Conservation (phyloP, 2,888 invertebrate genomes). For the Noctua comes region DNA sequence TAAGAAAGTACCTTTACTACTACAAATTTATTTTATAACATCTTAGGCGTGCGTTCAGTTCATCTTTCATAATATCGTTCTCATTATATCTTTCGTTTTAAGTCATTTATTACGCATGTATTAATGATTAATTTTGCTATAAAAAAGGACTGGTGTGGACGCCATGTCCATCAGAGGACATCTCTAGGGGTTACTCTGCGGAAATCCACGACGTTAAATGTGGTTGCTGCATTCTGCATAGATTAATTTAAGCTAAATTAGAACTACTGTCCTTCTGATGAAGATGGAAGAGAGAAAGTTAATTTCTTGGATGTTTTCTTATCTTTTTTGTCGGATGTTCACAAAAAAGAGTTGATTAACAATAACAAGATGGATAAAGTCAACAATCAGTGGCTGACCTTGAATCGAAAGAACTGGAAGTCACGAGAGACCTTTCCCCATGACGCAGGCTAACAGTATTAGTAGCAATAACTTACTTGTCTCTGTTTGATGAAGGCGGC, state of each 20-base stretch:
- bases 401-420: neutral
- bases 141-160: neutral
- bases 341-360: neutral
- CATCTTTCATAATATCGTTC: neutral
- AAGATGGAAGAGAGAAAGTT: neutral
- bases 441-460: neutral
- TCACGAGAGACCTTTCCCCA: neutral
- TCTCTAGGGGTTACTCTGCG: neutral
- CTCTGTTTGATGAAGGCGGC: slow-evolving; percentile 97
- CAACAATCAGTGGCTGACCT: neutral
- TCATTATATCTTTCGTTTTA: neutral
- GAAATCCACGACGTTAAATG: neutral
- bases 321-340: neutral
- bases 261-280: neutral
- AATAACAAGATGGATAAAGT: neutral
- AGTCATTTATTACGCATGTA: neutral
- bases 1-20: neutral
- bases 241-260: neutral
- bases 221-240: neutral
- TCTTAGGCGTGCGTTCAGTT: neutral
- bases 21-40: neutral
- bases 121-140: neutral
- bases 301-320: neutral
- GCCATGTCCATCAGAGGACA: neutral
- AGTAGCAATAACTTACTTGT: slow-evolving; percentile 84